Evolutionary conservation across 2,888 invertebrate genomes (phyloP), one percentile per base, ranked within the genome.

Genomic region (Monochamus alternatus): DNA sequence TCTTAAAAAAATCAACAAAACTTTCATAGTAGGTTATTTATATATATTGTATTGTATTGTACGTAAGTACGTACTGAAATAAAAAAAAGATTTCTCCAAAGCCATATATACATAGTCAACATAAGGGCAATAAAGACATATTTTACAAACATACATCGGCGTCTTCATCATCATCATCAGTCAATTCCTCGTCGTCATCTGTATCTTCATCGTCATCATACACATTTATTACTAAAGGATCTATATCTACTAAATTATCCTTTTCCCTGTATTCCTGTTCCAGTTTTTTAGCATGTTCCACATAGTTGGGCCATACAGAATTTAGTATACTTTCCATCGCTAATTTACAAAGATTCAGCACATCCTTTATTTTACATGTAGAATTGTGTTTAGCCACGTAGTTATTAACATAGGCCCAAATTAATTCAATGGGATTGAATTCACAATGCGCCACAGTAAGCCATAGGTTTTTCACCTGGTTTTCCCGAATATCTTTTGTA

Each of bases 381-480:
- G 12, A 55, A 55, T 55, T 55, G 3, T 55, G 12, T 55, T 55
- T 55, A 55, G 14, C 55, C 55, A 55, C 55, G 55, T 55, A 55
- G 14, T 55, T 55, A 5, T 55, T 55, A 14, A 55, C 55, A 22
- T 10, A 55, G 14, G 12, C 55, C 55, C 55, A 55, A 55, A 55
- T 55, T 55, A 55, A 55, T 55, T 55, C n/a, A 55, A 55, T 55
- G 55, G 55, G 55, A n/a, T 55, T 55, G 55, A 55, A 55, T 55
- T 55, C 12, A 55, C 55, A n/a, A 22, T 55, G 14, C 55, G 55
- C 55, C 14, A 55, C 55, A 55, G 55, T 8, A 55, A n/a, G 22
- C 55, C 55, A 55, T 55, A 55, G 55, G 22, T 14, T 55, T 55
- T 55, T 14, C 55, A 55, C 55, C 55, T 55, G 55, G 55, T 55